Evolutionary conservation across 2,113 vertebrate genomes (phyloP).

Genomic region (Alouatta palliata): DNA sequence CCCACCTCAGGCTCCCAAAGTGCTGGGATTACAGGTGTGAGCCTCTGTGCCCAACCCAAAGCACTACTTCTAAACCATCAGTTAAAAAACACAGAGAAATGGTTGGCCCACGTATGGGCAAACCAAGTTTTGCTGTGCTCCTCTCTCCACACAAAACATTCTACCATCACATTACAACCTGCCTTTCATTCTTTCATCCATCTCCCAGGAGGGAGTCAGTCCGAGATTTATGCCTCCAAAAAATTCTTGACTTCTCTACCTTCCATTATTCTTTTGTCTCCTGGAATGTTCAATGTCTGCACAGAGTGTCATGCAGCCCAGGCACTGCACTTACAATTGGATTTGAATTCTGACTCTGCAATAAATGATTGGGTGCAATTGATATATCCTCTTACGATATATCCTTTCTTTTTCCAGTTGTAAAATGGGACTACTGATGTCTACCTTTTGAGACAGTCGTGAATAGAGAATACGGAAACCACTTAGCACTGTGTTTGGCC

Average conservation of each 20-base stretch:
- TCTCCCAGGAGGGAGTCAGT: not conserved
- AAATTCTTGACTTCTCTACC: not conserved
- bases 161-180: not conserved
- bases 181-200: not conserved
- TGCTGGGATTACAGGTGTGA: too few species aligned
- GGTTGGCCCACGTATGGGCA: not conserved
- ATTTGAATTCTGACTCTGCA: not conserved
- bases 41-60: too few species aligned
- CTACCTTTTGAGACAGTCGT: not conserved
- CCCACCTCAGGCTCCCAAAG: too few species aligned
- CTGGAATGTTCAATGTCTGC: not conserved
- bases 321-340: not conserved
- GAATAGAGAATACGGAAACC: not conserved
- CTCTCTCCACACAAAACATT: not conserved
- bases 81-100: not conserved
- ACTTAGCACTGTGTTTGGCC: not conserved
- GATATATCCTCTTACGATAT: not conserved
- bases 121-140: fast-evolving
- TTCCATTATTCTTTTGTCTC: not conserved
- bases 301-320: not conserved
- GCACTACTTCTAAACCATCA: not conserved
- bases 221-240: not conserved
- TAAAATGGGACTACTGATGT: not conserved
- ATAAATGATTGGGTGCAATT: not conserved
- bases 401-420: not conserved